Conservation (phyloP, 35 echinoderm and acorn worm species). For the Holothuria glaberrima region DNA sequence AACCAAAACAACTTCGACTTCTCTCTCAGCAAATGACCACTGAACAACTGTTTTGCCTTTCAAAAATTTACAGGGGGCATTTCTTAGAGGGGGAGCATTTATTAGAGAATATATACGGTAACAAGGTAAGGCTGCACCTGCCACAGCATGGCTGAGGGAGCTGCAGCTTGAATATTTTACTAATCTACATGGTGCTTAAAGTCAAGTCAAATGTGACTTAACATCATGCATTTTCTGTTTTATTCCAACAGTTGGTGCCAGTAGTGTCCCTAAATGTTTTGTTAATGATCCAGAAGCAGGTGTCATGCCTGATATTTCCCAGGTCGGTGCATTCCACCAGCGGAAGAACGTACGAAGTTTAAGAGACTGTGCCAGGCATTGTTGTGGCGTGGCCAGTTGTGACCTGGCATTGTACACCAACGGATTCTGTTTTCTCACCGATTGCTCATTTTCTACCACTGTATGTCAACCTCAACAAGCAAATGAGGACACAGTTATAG, state of each 20-base stretch:
- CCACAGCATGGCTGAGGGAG: too few species aligned
- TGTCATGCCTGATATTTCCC: conserved; percentile 26
- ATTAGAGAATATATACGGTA: too few species aligned
- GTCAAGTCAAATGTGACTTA: background rate
- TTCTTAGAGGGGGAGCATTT: too few species aligned
- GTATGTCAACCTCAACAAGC: conserved; percentile 6
- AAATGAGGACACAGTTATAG: background rate
- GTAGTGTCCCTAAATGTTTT: background rate
- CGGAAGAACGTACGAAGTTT: background rate
- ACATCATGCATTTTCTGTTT: background rate
- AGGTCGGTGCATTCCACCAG: background rate
- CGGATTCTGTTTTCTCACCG: background rate
- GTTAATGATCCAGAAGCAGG: background rate
- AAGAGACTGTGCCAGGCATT: background rate
- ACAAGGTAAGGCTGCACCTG: too few species aligned
- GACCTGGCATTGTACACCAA: conserved; percentile 8
- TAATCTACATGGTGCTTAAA: too few species aligned
- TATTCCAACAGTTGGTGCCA: background rate
- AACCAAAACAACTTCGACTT: too few species aligned
- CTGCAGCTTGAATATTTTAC: too few species aligned
- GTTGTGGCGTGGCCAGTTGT: background rate
- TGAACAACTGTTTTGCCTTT: too few species aligned
- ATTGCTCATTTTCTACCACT: background rate
- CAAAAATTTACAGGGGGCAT: too few species aligned
- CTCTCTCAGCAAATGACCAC: too few species aligned